Base-by-base conservation (phyloP, 2,113 vertebrate genomes). In the Edolisoma coerulescens region DNA sequence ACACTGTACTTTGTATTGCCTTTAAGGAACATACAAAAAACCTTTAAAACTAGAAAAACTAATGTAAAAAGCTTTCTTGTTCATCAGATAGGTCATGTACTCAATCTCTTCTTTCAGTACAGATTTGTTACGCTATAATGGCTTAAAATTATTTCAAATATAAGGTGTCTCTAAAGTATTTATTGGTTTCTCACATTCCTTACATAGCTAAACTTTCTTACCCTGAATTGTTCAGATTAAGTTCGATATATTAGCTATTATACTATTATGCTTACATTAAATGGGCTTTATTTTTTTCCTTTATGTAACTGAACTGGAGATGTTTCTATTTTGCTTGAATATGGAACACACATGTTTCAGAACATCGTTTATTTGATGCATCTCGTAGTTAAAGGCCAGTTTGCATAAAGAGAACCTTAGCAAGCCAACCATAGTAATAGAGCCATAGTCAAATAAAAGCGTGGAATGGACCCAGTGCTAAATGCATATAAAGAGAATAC, bases 401-500 rank as follows among this genome's bases (percentile, higher is more conserved):
- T 91, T 87, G 85, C 89, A 93, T 76, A 96, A 96, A 95, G 80
- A 92, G 87, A 94, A 97, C 88, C 80, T 96, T 77, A 94, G 67
- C 69, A 91, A 92, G 86, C 67, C 59, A 85, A 76, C 71, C 68
- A 79, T 95, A 97, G 53, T 93, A 70, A 84, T 23, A 95, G 13
- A 97, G 90, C 83, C 84, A 75, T 92, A 94, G 82, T 95, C 78
- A 96, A 97, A 97, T 87, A 83, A 87, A 96, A 97, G 88, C 97
- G 96, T 97, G 98, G 98, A 99, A 98, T 98, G 98, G 96, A 98
- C 95, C 96, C 84, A 96, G 77, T 84, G 95, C 86, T 65, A 96
- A 65, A 98, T 81, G 95, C 78, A 94, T 96, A 78, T 42, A 97
- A 97, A 93, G 88, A 68, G 49, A 96, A 79, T 92, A 84, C 49